Conservation (phyloP, 2,888 invertebrate genomes). For the Campoplex capitator region DNA sequence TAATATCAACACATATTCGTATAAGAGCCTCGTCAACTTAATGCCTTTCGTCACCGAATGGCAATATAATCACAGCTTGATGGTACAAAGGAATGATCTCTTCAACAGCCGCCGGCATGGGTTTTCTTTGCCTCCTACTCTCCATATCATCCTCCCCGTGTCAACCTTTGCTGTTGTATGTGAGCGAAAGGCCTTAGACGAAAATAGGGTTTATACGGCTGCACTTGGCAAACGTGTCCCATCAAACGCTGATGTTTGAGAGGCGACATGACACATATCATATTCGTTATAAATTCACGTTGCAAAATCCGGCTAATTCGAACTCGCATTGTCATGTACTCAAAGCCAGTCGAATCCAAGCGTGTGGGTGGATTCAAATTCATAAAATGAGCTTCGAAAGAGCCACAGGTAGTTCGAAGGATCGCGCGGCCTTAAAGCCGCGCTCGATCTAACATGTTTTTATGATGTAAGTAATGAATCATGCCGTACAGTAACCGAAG, state of each 20-base stretch:
- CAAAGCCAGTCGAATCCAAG: slow-evolving; percentile 11
- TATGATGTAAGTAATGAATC: neutral
- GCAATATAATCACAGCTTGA: slow-evolving; percentile 84
- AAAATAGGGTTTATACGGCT: slow-evolving; percentile 65
- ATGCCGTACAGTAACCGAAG: neutral
- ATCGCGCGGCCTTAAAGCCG: neutral
- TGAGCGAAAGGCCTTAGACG: slow-evolving; percentile 35
- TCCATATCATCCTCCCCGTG: neutral
- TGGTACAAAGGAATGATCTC: slow-evolving; percentile 82
- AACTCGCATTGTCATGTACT: slow-evolving; percentile 59
- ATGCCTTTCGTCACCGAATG: slow-evolving; percentile 79
- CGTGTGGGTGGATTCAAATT: slow-evolving; percentile 72
- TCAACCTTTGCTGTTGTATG: slow-evolving; percentile 29
- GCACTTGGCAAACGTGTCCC: slow-evolving; percentile 68
- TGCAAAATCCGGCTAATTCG: slow-evolving; percentile 63
- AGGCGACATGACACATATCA: slow-evolving; percentile 79
- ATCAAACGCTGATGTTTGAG: slow-evolving; percentile 84
- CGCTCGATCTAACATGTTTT: neutral
- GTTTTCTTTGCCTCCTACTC: slow-evolving; percentile 61
- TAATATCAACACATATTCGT: slow-evolving; percentile 21
- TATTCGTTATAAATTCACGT: slow-evolving; percentile 56
- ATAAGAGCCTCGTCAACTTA: slow-evolving; percentile 72
- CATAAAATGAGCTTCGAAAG: slow-evolving; percentile 77
- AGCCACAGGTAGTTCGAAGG: slow-evolving; percentile 78
- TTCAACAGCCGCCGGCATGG: slow-evolving; percentile 73